Percentiles rank a stretch among this genome's conserved stretches.
These are phyloP conservation scores for Baccha elongata DNA, from an alignment of 2,888 invertebrate species.

Conservation along the genomic window DNA sequence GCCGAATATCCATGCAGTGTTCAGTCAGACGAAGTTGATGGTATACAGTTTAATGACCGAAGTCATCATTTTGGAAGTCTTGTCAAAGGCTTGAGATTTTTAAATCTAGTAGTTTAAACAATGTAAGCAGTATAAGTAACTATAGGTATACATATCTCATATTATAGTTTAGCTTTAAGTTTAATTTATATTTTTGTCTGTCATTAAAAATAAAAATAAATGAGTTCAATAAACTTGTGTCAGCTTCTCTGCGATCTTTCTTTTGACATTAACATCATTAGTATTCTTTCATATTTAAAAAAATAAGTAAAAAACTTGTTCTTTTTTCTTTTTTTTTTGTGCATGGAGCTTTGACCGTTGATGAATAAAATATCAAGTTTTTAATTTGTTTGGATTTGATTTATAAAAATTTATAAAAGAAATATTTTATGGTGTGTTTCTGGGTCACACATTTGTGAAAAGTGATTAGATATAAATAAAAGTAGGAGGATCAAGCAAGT, in stretches of 20 bases:
- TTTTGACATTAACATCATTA: constrained; percentile 11
- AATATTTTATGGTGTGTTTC: background rate
- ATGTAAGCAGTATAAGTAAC: background rate
- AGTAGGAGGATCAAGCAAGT: too few species aligned
- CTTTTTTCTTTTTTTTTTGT: constrained; percentile 3
- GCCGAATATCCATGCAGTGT: constrained; percentile 82
- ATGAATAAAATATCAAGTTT: constrained; percentile 4
- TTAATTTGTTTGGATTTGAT: background rate
- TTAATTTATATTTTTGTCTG: constrained; percentile 21
- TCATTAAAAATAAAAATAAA: constrained; percentile 32
- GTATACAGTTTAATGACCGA: constrained; percentile 79
- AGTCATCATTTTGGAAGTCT: constrained; percentile 79
- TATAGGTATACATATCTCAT: constrained; percentile 1
- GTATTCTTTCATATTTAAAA: constrained; percentile 9
- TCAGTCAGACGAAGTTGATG: constrained; percentile 78
- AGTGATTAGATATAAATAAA: background rate
- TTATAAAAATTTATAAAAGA: background rate
- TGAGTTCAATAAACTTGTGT: constrained; percentile 77
- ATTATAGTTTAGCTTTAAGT: constrained; percentile 20
- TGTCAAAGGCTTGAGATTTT: constrained; percentile 79
- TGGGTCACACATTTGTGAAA: constrained; percentile 6
- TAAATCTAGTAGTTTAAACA: constrained; percentile 76
- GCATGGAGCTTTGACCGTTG: constrained; percentile 18
- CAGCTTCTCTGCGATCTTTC: constrained; percentile 30
- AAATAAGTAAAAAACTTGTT: constrained; percentile 38